Percentiles rank a stretch among this genome's conserved stretches.
phyloP scores from a whole-genome alignment of 23 tunicate genomes.

The Corella eumyota region DNA sequence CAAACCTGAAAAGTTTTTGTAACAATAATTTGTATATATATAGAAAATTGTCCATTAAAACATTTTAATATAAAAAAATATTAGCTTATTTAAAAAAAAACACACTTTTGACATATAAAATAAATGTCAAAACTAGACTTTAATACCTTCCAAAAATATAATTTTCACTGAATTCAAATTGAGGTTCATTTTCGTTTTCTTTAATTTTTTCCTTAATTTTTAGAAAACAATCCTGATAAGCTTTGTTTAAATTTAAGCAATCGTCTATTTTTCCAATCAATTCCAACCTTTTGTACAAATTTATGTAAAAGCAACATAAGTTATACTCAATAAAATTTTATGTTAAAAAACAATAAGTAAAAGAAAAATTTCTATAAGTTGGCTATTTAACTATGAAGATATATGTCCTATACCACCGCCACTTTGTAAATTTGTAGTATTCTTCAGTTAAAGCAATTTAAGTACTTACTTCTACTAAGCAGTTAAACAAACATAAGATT shows the following conservation, averaged over 20 bases:
- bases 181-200: constrained; percentile 64
- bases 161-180: constrained; percentile 96
- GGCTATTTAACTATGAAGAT: too few species aligned
- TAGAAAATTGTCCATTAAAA: too few species aligned
- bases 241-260: constrained; percentile 68
- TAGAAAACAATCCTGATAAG: constrained; percentile 73
- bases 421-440: too few species aligned
- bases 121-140: background rate
- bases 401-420: too few species aligned
- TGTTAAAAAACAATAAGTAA: too few species aligned
- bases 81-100: background rate
- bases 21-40: too few species aligned
- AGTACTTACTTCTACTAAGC: too few species aligned
- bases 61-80: too few species aligned
- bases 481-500: too few species aligned
- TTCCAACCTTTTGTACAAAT: constrained; percentile 35
- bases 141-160: constrained; percentile 91
- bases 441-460: too few species aligned
- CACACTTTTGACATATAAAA: background rate
- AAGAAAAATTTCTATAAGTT: too few species aligned
- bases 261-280: constrained; percentile 67
- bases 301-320: background rate
- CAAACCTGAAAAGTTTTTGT: constrained; percentile 59
- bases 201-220: constrained; percentile 42
- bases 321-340: too few species aligned